A percentile compares a stretch with the other conserved stretches of the same genome.
Conservation (phyloP, 2,888 invertebrate species). For the Lottia gigantea region DNA sequence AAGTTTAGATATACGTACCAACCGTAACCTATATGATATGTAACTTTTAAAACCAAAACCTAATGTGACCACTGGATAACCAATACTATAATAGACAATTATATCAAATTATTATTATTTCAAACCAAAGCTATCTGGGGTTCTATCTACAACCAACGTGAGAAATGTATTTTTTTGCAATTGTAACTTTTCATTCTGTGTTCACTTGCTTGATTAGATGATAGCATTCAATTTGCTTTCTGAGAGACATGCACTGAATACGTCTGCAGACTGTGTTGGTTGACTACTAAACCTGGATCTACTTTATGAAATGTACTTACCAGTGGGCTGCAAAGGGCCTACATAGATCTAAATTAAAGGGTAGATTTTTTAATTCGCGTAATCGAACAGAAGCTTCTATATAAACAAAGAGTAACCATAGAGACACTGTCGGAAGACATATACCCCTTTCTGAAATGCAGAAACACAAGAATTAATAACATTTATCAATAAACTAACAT, state of each 20-base stretch:
- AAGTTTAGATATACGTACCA: slow-evolving; percentile 74
- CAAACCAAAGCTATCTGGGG: no score
- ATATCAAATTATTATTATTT: no score
- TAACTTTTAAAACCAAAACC: slow-evolving; percentile 96
- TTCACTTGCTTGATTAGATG: no score
- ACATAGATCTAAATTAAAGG: slow-evolving; percentile 88
- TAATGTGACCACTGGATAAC: slow-evolving; percentile 93
- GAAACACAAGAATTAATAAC: slow-evolving; percentile 19
- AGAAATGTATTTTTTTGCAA: no score
- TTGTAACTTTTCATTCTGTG: no score
- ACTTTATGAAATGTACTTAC: slow-evolving; percentile 70
- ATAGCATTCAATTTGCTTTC: no score
- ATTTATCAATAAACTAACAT: no score
- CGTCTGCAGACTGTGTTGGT: no score
- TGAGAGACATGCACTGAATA: no score
- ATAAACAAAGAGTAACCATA: slow-evolving; percentile 95
- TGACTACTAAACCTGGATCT: no score
- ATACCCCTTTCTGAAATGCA: slow-evolving; percentile 84
- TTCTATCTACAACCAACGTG: no score
- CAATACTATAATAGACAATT: slow-evolving; percentile 75
- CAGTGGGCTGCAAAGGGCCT: slow-evolving; percentile 97
- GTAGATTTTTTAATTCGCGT: slow-evolving; percentile 81
- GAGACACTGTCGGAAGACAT: slow-evolving; percentile 91
- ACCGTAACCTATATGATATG: slow-evolving; percentile 87
- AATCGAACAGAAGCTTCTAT: slow-evolving; percentile 91